Base-by-base conservation (phyloP, 2,888 invertebrate species). In the Chelonus formosanus region DNA sequence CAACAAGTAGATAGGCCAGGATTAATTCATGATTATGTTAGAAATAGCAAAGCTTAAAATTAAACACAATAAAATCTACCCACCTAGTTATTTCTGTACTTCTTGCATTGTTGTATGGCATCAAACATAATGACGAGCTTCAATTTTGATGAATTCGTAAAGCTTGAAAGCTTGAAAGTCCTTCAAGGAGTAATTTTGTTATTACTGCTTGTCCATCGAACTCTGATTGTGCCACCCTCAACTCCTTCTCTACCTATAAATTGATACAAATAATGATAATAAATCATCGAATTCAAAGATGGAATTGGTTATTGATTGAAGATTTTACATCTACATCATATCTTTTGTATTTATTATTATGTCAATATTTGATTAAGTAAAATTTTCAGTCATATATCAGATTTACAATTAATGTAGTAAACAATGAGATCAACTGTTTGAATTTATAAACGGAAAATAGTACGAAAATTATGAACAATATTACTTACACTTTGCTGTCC, bases 171-270 rank as follows among this genome's bases (percentile, higher is more conserved):
- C 93, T 93, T 73, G 91, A 90, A 32, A 96, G 90, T 40, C 95
- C 94, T 84, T 97, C 96, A 71, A 96, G 84, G n/a, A 96, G 86
- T 62, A 96, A 85, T 81, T 94, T 94, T 7, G 95, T 95, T 67
- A 95, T 93, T 85, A 97, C 96, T 8, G 93, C 90, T 85, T 97
- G 96, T 59, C 95, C 89, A 84, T 96, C 96, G 81, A 96, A 97
- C 80, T 96, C 96, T 4, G 93, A 91, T 84, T 96, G 96, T 4
- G 95, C 94, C 73, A 93, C 89, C 74, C 94, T 89, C 75, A 96
- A 85, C 84, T 97, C 96, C 73, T 92, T 88, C 85, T 97, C 96
- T 68, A 96, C 95, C 96, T 96, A 20, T 20, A 82, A 74, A 85
- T 77, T 77, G 34, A n/a, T 80, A 53, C 85, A 71, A 67, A 64